Evolutionary conservation across 2,797 vertebrate species (phyloP).

Genomic region (Syncerus caffer): DNA sequence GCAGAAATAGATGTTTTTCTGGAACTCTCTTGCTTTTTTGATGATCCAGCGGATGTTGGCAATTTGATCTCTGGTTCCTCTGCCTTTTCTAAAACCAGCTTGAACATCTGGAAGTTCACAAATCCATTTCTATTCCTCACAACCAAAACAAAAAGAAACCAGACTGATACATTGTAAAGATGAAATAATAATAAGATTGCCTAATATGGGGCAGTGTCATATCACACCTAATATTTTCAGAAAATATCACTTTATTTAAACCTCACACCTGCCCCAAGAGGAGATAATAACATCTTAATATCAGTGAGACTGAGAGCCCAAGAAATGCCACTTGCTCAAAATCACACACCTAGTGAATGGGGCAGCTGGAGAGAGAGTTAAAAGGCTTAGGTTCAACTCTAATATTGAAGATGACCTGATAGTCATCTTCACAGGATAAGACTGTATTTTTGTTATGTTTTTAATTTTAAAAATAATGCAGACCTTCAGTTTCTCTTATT

Average conservation of each 20-base stretch:
- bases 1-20: no score
- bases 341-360: neutral
- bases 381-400: neutral
- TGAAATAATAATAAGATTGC: neutral
- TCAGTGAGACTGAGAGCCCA: neutral
- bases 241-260: neutral
- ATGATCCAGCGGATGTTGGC: no score
- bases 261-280: neutral
- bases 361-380: neutral
- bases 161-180: neutral
- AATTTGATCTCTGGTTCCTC: no score
- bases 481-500: neutral
- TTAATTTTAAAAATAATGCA: neutral
- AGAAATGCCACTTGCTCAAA: neutral
- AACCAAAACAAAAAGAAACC: neutral
- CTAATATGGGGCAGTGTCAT: neutral
- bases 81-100: no score
- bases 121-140: neutral
- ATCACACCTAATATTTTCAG: neutral
- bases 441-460: neutral
- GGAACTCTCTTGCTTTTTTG: no score
- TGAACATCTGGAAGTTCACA: no score
- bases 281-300: neutral
- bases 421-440: neutral
- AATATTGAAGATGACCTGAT: neutral